These are phyloP conservation scores for Patagioenas fasciata DNA, from an alignment of 2,113 vertebrate species.

Conservation along the genomic window DNA sequence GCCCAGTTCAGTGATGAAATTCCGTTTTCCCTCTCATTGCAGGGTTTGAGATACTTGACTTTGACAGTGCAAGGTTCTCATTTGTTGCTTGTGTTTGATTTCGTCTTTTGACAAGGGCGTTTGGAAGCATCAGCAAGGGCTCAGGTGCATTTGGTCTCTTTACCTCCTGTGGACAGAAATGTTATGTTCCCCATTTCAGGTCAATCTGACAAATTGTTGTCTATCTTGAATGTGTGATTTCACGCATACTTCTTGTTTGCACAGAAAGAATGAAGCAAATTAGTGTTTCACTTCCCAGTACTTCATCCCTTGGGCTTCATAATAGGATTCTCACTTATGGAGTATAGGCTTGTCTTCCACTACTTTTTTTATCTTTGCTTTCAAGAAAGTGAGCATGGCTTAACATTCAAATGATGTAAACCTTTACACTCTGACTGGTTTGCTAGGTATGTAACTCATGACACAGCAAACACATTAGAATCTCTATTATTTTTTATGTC, in stretches of 20 bases:
- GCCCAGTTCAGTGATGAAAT: background rate
- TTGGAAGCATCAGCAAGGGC: background rate
- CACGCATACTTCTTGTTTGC: background rate
- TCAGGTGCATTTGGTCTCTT: background rate
- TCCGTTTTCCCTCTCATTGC: background rate
- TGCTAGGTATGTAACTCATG: background rate
- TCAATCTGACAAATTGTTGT: background rate
- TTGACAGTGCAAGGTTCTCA: background rate
- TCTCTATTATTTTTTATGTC: background rate
- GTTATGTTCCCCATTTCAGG: background rate
- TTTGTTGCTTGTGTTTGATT: background rate
- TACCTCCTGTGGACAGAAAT: background rate
- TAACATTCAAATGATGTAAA: background rate
- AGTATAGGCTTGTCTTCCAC: background rate
- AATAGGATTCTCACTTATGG: background rate
- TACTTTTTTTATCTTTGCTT: background rate
- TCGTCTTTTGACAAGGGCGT: background rate
- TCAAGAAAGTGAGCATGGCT: background rate
- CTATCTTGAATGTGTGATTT: background rate
- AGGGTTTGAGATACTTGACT: background rate
- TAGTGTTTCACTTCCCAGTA: background rate
- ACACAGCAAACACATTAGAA: background rate
- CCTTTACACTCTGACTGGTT: background rate
- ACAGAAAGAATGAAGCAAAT: background rate
- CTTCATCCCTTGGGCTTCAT: background rate